Evolutionary conservation across 1,140 invertebrate genomes (phyloP), one percentile per base, ranked within the genome.

Genomic region (Drosophila truncata): DNA sequence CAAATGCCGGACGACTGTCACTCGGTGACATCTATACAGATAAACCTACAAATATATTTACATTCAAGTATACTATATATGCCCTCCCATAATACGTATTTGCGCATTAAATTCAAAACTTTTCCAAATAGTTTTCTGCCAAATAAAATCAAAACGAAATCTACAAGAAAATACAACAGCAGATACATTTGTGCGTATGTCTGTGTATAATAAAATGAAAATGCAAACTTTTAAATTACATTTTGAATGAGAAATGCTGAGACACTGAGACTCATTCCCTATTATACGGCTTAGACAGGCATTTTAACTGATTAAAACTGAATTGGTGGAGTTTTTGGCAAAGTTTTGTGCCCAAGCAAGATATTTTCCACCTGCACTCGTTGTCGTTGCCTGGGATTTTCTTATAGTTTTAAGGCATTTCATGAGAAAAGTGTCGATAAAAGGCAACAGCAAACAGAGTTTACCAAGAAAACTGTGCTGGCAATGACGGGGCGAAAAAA

Each of bases 101-200:
- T 87, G 84, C 85, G 85, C 85, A 90, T 90, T 90, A 90, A 90
- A 90, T 82, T 83, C 80, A 79, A 90, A 90, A 90, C 78, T 90
- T 90, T 84, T 59, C 67, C 67, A 82, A 90, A 90, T 85, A 90
- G 85, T 90, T 90, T 80, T 79, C 76, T 70, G 75, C 67, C 55
- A 79, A 79, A 80, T 73, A 74, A 80, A 73, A 80, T 73, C 76
- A 79, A 80, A 78, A 64, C 35, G 33, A 78, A 71, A 64, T 78
- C 50, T 78, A 39, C 80, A 82, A 73, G 69, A 79, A 69, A 69
- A 71, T 64, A 82, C 59, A 74, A 73, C 62, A 60, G 66, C 42
- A 37, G 14, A 25, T 31, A 62, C 59, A 63, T 67, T 55, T 23
- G 52, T 46, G 44, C 5, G 29, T 13, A 4, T 41, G 18, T 55